Conservation (phyloP, 37 sponge, comb jelly and placozoan genomes). For the Axinella damicornis region DNA sequence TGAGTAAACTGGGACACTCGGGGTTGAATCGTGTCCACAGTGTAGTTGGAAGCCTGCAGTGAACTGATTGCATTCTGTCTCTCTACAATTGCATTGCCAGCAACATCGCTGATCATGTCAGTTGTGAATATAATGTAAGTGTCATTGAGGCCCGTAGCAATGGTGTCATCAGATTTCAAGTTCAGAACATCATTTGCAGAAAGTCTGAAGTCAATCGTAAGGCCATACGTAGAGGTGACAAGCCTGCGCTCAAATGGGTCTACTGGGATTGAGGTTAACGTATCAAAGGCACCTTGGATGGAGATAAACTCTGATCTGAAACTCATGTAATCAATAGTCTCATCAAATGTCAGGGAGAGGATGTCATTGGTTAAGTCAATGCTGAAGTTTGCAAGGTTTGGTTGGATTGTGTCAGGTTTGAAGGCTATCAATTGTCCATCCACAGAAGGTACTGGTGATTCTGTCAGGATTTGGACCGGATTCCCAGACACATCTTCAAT, state of each 20-base stretch:
- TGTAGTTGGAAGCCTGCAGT: conserved; percentile 36
- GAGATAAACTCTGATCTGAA: conserved; percentile 72
- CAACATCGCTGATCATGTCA: conserved; percentile 62
- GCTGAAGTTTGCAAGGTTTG: conserved; percentile 68
- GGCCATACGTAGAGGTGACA: conserved; percentile 52
- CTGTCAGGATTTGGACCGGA: conserved; percentile 23
- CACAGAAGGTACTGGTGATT: conserved; percentile 10
- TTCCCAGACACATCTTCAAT: conserved; percentile 75
- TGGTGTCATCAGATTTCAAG: conserved; percentile 49
- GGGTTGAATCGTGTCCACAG: conserved; percentile 72
- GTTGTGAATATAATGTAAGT: conserved; percentile 65
- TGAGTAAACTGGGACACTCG: conserved; percentile 42
- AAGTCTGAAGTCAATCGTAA: conserved; percentile 53
- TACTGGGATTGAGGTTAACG: conserved; percentile 21
- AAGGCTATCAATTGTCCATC: conserved; percentile 3
- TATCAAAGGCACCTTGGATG: conserved; percentile 61
- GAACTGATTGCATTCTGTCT: conserved; percentile 45
- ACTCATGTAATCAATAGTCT: conserved; percentile 74
- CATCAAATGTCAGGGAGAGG: conserved; percentile 85
- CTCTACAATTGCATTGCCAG: conserved; percentile 40
- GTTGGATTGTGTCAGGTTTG: conserved; percentile 59
- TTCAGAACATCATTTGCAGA: conserved; percentile 64
- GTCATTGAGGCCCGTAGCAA: conserved; percentile 74
- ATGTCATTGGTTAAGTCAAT: conserved; percentile 73
- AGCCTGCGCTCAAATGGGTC: conserved; percentile 30